A percentile compares a stretch with the other conserved stretches of the same genome.
phyloP scores from a whole-genome alignment of 2,113 vertebrate species.

The Protobothrops flavoviridis region DNA sequence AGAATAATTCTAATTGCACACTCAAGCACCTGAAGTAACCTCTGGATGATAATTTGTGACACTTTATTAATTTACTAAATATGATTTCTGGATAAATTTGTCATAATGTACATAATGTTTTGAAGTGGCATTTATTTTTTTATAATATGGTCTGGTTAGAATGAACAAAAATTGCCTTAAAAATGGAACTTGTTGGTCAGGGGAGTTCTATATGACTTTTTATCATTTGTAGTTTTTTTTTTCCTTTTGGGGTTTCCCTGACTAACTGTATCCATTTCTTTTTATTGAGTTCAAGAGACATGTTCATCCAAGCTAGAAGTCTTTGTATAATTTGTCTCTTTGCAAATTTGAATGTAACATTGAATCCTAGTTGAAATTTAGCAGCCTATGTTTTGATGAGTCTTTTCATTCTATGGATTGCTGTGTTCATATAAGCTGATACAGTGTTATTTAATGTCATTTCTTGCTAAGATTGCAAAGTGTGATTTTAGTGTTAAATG shows the following conservation, averaged over 20 bases:
- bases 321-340: constrained; percentile 48
- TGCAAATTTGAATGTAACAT: constrained; percentile 48
- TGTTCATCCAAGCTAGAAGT: constrained; percentile 61
- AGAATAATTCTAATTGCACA: constrained; percentile 64
- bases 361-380: constrained; percentile 47
- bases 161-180: constrained; percentile 83
- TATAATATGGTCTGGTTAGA: constrained; percentile 78
- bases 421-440: constrained; percentile 41
- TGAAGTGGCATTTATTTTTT: constrained; percentile 84
- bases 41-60: constrained; percentile 70
- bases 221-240: constrained; percentile 59
- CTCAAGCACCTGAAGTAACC: constrained; percentile 73
- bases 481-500: constrained; percentile 29
- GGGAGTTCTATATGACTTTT: constrained; percentile 71
- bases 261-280: constrained; percentile 66
- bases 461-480: constrained; percentile 47
- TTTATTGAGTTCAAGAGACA: constrained; percentile 61
- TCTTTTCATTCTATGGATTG: constrained; percentile 44
- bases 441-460: constrained; percentile 46
- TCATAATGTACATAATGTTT: constrained; percentile 82
- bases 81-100: constrained; percentile 73
- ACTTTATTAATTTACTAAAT: constrained; percentile 81
- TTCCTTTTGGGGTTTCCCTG: constrained; percentile 61
- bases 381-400: constrained; percentile 40
- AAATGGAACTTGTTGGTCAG: constrained; percentile 76